Percentiles rank a stretch among this genome's conserved stretches.
These are phyloP conservation scores for Phaedon cochleariae DNA, from an alignment of 2,888 invertebrate genomes.

Conservation along the genomic window DNA sequence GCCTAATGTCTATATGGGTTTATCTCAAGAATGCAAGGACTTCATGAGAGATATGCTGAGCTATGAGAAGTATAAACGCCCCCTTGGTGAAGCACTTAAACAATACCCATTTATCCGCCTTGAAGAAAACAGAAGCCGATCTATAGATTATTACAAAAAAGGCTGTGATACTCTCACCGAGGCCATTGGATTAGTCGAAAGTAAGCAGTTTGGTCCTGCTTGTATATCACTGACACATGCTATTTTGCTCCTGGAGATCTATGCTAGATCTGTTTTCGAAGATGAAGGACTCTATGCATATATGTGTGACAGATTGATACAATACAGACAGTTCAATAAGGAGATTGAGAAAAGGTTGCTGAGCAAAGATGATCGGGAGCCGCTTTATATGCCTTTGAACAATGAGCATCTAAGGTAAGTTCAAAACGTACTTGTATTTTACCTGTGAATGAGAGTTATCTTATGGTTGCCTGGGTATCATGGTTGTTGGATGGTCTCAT, in stretches of 20 bases:
- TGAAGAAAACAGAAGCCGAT: background rate
- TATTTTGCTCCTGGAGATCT: constrained; percentile 26
- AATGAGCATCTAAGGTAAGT: constrained; percentile 24
- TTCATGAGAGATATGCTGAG: constrained; percentile 23
- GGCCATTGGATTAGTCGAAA: constrained; percentile 9
- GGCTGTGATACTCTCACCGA: constrained; percentile 24
- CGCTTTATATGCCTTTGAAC: constrained; percentile 9
- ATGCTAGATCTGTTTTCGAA: constrained; percentile 11
- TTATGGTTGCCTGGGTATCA: too few species aligned
- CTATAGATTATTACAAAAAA: constrained; percentile 17
- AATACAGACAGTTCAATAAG: constrained; percentile 14
- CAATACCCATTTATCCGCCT: constrained; percentile 20
- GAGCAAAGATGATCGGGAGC: background rate
- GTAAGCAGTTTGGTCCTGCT: constrained; percentile 18
- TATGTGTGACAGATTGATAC: constrained; percentile 2
- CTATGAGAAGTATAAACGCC: constrained; percentile 28
- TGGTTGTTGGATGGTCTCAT: too few species aligned
- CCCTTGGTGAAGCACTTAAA: constrained; percentile 3
- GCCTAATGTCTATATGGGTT: background rate
- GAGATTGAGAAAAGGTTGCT: constrained; percentile 21
- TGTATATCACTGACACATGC: constrained; percentile 27
- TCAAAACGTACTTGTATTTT: too few species aligned
- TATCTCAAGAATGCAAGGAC: constrained; percentile 21
- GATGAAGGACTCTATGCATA: constrained; percentile 20
- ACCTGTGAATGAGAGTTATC: too few species aligned